Evolutionary conservation across 2,113 vertebrate genomes (phyloP).

Genomic region (Callospermophilus lateralis): DNA sequence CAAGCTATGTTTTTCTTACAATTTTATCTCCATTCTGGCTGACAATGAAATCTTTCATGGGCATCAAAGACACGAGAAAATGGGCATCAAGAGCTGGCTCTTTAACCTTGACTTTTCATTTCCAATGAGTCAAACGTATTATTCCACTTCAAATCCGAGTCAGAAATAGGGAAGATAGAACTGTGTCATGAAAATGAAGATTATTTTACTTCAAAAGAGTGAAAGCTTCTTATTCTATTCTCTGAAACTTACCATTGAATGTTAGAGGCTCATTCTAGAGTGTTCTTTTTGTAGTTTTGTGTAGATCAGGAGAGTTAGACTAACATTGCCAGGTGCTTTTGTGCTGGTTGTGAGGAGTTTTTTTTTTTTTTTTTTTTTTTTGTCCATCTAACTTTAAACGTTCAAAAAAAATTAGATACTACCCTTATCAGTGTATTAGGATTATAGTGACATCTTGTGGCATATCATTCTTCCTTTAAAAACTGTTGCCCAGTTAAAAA

Average conservation of each 20-base stretch:
- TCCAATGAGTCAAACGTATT: conserved; percentile 51
- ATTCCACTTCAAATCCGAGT: conserved; percentile 31
- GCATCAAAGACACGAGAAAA: conserved; percentile 5
- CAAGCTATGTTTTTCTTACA: conserved; percentile 15
- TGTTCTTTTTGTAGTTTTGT: not conserved
- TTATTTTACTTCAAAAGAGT: conserved; percentile 9
- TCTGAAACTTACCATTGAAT: not conserved
- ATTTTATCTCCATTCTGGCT: conserved; percentile 31
- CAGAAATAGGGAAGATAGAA: conserved; percentile 31
- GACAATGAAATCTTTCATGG: not conserved
- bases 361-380: not conserved
- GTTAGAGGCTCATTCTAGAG: not conserved
- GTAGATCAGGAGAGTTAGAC: not conserved
- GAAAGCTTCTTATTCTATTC: conserved; percentile 8
- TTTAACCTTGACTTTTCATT: conserved; percentile 62
- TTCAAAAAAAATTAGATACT: conserved; percentile 41
- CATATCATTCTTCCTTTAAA: conserved; percentile 72
- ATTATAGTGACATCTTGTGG: conserved; percentile 89
- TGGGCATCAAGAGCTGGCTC: not conserved
- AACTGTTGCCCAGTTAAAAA: not conserved
- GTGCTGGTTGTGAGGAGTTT: not conserved
- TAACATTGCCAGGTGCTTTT: not conserved
- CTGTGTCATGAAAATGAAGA: conserved; percentile 41
- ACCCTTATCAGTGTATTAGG: conserved; percentile 79
- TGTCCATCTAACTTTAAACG: not conserved